Conservation (phyloP, 2,113 vertebrate species). For the Turdus rufiventris region DNA sequence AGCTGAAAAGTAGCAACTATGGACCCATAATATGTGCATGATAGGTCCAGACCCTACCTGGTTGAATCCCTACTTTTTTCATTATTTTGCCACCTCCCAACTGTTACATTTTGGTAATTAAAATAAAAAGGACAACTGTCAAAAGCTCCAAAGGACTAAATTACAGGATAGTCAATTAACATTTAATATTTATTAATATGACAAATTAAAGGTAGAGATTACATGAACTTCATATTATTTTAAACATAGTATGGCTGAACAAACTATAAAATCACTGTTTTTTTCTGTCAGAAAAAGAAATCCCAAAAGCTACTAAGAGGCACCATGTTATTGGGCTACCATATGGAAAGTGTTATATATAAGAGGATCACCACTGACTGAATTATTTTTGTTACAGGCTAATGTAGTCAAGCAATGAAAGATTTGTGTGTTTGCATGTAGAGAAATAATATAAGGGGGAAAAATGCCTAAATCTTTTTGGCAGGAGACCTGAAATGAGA, state of each 20-base stretch:
- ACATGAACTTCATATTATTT: neutral
- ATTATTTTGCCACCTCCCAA: neutral
- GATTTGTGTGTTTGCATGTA: neutral
- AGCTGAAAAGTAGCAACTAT: neutral
- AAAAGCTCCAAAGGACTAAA: neutral
- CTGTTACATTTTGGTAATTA: neutral
- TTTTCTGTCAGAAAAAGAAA: neutral
- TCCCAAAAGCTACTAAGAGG: neutral
- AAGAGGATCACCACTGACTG: neutral
- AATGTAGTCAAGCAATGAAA: neutral
- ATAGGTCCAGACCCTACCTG: neutral
- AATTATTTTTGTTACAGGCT: constrained; percentile 40
- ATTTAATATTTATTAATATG: neutral
- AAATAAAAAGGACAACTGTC: neutral
- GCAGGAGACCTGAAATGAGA: neutral
- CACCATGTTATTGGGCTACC: neutral
- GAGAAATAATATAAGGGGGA: neutral
- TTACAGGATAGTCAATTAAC: neutral
- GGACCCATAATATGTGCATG: neutral
- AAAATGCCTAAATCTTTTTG: neutral
- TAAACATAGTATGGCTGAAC: neutral
- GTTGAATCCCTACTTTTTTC: neutral
- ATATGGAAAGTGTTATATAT: constrained; percentile 33
- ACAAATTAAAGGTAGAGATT: neutral
- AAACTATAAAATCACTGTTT: neutral